These are phyloP conservation scores for Allophyes oxyacanthae DNA, from an alignment of 2,888 invertebrate species.

Conservation along the genomic window DNA sequence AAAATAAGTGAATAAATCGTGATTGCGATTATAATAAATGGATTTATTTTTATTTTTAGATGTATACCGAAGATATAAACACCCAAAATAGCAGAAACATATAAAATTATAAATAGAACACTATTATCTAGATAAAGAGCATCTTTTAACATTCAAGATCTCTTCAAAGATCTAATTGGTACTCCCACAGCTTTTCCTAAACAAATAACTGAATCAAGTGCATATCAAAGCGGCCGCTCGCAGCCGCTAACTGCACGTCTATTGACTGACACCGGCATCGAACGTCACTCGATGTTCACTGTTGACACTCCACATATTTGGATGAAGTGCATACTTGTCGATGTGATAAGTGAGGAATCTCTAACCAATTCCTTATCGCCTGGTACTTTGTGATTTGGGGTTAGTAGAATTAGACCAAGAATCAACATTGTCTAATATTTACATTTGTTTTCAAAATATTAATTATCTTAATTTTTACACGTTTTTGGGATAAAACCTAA, in stretches of 20 bases:
- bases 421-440: no score
- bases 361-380: conserved; percentile 24
- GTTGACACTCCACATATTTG: conserved; percentile 45
- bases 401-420: neutral
- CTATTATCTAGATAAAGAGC: no score
- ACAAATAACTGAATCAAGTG: conserved; percentile 39
- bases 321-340: conserved; percentile 30
- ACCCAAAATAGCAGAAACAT: no score
- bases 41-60: no score
- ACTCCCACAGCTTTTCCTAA: conserved; percentile 3
- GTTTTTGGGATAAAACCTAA: no score
- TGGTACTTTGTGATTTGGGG: conserved; percentile 24
- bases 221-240: conserved; percentile 51
- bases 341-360: conserved; percentile 36
- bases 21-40: no score
- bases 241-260: conserved; percentile 39
- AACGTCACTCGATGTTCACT: conserved; percentile 41
- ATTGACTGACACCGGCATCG: conserved; percentile 47
- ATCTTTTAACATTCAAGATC: no score
- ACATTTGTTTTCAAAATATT: no score
- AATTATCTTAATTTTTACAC: no score
- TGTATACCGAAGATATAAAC: no score
- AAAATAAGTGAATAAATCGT: neutral
- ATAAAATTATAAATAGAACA: no score
- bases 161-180: no score